Base-by-base conservation (phyloP, 1,140 invertebrate genomes). In the Drosophila tristis region DNA sequence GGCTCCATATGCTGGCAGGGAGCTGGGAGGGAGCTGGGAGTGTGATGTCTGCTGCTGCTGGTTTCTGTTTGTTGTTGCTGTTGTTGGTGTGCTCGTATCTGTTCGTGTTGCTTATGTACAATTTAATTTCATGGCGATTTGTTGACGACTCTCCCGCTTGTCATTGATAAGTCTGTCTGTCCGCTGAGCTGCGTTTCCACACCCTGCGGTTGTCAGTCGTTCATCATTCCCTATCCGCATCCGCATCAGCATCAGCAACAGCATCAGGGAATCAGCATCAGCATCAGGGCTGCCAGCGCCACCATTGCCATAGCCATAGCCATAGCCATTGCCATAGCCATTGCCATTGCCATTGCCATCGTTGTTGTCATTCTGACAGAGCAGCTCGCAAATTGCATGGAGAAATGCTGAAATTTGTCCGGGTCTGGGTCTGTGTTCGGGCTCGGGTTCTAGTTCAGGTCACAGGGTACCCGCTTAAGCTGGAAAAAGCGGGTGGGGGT, bases 101-200 rank as follows among this genome's bases (percentile, higher is more conserved):
- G 47, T 74, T 61, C 65, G 31, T 44, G 43, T 55, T 74, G 74
- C 68, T 59, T 74, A 63, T 84, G 75, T 87, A 89, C 71, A 78
- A 86, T 86, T 78, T 82, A 86, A 86, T 86, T 87, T 86, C 71
- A 79, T 86, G 82, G 74, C 84, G 79, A 89, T 76, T 89, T 89
- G 85, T 65, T 79, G 66, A 70, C 47, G 65, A 60, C 42, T 49
- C 61, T 31, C 44, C 61, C 49, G 74, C 61, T 59, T 76, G 78
- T 67, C 54, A 47, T 61, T 74, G 59, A 65, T 75, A 66, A 25
- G 23, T 25, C 6, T 75, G 50, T 60, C 63, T 58, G 62, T 20
- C 26, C 35, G 29, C 29, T 61, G 29, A 25, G 43, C 51, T 31
- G 1, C 43, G 25, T 13, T 25, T 9, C 43, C 64, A 23, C 55